These are phyloP conservation scores for Diaphora mendica DNA, from an alignment of 2,888 invertebrate genomes.

Conservation along the genomic window DNA sequence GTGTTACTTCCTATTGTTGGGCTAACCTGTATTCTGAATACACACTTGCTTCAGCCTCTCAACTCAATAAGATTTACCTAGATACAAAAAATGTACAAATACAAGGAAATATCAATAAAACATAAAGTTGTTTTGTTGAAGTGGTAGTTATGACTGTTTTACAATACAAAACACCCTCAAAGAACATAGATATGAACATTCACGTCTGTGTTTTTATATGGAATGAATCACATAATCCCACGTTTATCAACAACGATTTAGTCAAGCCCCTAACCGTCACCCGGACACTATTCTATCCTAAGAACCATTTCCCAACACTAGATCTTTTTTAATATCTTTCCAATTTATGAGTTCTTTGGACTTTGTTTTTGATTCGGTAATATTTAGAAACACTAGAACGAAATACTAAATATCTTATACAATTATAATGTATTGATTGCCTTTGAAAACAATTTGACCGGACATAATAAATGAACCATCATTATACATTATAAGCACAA, in stretches of 20 bases:
- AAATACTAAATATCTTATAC: not conserved
- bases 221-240: not conserved
- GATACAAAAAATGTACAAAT: not conserved
- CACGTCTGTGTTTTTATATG: not conserved
- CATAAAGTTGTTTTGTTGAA: not conserved
- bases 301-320: no score
- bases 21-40: conserved; percentile 22
- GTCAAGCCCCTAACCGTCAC: not conserved
- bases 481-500: not conserved
- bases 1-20: conserved; percentile 25
- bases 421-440: not conserved
- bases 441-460: not conserved
- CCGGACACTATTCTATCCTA: no score
- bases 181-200: not conserved
- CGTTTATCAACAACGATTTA: not conserved
- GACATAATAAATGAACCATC: not conserved
- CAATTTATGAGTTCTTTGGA: no score
- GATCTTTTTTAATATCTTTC: no score
- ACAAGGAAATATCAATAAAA: not conserved
- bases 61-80: not conserved
- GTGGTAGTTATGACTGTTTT: not conserved
- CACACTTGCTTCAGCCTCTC: conserved; percentile 14
- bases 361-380: not conserved
- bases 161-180: not conserved
- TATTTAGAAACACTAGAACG: not conserved